Base-by-base conservation (phyloP, 1,140 invertebrate genomes). In the Meloidogyne hapla region DNA sequence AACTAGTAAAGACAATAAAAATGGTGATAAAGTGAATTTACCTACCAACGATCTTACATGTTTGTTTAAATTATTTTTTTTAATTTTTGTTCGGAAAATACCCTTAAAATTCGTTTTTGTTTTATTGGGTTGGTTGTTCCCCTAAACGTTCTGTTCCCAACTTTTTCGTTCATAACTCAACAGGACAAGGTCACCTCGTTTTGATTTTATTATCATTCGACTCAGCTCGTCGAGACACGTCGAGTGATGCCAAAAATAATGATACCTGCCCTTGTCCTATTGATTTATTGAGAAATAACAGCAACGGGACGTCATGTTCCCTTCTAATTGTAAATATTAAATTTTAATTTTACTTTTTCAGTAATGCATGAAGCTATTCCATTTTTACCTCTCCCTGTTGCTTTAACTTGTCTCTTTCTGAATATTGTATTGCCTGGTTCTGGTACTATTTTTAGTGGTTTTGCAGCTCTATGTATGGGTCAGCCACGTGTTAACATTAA, bases 351-450 rank as follows among this genome's bases (percentile, higher is more conserved):
- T 45, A 1, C n/a, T 56, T 23, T 18, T 56, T 26, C 23, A 63
- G 75, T 84, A 38, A 87, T 85, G 84, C 92, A 92, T 83, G 93
- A 91, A 26, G 93, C 93, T 12, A 94, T 96, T 79, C 94, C 94
- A 0, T 92, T 93, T 80, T 89, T 96, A 80, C 94, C 94, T 10
- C 87, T 93, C 5, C 91, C 90, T 15, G 88, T 94, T 28, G 94
- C 94, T 3, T 92, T 93, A 90, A 90, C 94, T 77, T 95, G 93
- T 87, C 90, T 94, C 38, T 84, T 94, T 18, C 91, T 93, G 86
- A 96, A 96, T 86, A 90, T 94, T 48, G 81, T 94, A 61, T 84
- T 94, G 38, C 94, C 94, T 3, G 94, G 94, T 81, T 90, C 91
- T 79, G 94, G 94, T 48, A 95, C 94, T 1, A 89, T 95, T 66